These are phyloP conservation scores for Acrossocheilus wenchowensis DNA, from an alignment of 2,797 vertebrate species.

Conservation along the genomic window DNA sequence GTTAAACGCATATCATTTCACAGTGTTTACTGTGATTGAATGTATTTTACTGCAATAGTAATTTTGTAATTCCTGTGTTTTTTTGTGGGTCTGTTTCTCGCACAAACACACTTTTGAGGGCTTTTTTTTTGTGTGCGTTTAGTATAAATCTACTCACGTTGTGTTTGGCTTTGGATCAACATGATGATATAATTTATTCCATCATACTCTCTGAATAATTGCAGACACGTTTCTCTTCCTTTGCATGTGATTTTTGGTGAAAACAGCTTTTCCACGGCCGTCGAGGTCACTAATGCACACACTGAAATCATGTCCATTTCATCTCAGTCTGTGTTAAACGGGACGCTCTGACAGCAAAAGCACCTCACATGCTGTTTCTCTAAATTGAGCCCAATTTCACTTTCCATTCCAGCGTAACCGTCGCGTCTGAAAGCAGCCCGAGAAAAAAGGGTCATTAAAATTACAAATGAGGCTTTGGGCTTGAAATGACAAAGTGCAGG, in stretches of 20 bases:
- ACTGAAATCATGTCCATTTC: not conserved
- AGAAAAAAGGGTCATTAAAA: conserved; percentile 31
- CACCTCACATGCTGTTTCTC: conserved; percentile 7
- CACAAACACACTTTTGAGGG: not conserved
- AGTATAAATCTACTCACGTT: not conserved
- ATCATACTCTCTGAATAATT: not conserved
- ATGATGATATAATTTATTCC: not conserved
- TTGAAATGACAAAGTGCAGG: not conserved
- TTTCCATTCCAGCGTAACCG: not conserved
- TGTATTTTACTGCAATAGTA: not conserved
- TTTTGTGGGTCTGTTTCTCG: not conserved
- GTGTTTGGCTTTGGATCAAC: not conserved
- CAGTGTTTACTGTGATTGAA: not conserved
- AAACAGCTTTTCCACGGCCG: not conserved
- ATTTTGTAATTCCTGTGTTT: too few species aligned
- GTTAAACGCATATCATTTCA: not conserved
- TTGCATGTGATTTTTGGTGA: not conserved
- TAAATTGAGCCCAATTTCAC: conserved; percentile 25
- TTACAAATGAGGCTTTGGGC: conserved; percentile 16
- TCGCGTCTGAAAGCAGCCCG: not conserved
- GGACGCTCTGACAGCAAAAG: not conserved
- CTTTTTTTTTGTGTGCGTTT: too few species aligned
- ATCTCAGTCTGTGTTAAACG: not conserved
- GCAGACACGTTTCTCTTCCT: not conserved
- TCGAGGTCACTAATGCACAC: conserved; percentile 18